Conservation (phyloP, 2,888 invertebrate genomes). For the Geotrupes spiniger region DNA sequence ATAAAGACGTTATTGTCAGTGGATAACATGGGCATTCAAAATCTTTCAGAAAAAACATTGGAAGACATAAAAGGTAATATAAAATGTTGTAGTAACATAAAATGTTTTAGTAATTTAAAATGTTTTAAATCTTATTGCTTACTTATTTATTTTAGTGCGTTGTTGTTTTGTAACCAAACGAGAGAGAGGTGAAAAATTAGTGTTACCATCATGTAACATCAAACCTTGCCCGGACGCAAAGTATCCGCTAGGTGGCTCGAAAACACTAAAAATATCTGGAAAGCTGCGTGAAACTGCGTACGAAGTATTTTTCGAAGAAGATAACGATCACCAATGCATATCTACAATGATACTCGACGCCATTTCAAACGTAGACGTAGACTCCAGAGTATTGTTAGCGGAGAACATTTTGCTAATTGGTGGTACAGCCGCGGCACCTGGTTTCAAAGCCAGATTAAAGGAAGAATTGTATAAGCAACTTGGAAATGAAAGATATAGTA, state of each 20-base stretch:
- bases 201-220: conserved; percentile 49
- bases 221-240: conserved; percentile 60
- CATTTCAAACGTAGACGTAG: conserved; percentile 78
- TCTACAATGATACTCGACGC: conserved; percentile 83
- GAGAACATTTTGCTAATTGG: conserved; percentile 85
- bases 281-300: conserved; percentile 75
- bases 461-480: conserved; percentile 70
- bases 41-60: conserved; percentile 57
- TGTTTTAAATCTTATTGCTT: no score
- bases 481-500: conserved; percentile 60
- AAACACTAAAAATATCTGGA: conserved; percentile 64
- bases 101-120: not conserved
- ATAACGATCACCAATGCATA: conserved; percentile 77
- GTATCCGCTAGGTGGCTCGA: conserved; percentile 65
- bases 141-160: conserved; percentile 68
- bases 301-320: conserved; percentile 83
- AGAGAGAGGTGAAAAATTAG: conserved; percentile 62
- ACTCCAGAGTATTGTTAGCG: conserved; percentile 73
- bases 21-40: conserved; percentile 50
- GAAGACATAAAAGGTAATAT: conserved; percentile 71
- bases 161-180: conserved; percentile 84
- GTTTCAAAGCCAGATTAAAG: conserved; percentile 76
- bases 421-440: conserved; percentile 80
- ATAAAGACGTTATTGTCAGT: conserved; percentile 48
- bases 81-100: not conserved